Percentiles rank a stretch among this genome's conserved stretches.
These are phyloP conservation scores for Pachyseris speciosa DNA, from an alignment of 64 coral and sea anemone species.

Conservation along the genomic window DNA sequence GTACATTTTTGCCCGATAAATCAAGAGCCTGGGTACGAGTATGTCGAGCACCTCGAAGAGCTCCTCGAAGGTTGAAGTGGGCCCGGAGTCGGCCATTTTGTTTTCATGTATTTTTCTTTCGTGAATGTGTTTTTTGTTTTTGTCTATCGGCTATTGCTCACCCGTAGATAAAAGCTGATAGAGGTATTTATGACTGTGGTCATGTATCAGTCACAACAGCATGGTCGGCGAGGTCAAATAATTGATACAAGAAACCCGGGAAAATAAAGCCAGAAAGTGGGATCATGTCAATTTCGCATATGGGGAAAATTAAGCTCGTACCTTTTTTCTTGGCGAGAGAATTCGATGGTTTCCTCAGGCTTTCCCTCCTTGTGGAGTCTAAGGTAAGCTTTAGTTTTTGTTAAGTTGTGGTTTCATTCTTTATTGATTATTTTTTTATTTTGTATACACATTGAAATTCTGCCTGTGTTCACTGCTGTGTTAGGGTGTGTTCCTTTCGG, in stretches of 20 bases:
- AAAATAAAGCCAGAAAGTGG: not conserved
- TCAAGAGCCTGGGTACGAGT: too few relatives aligned
- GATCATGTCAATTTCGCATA: not conserved
- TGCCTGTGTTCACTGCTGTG: too few relatives aligned
- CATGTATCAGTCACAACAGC: not conserved
- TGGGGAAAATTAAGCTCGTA: not conserved
- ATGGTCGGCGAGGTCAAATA: not conserved
- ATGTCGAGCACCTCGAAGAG: too few relatives aligned
- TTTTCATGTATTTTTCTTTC: too few relatives aligned
- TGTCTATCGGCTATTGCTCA: not conserved
- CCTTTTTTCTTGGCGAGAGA: not conserved
- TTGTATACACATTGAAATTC: not conserved
- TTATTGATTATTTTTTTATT: not conserved
- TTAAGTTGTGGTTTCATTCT: not conserved
- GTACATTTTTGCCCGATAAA: too few relatives aligned
- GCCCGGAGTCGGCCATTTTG: too few relatives aligned
- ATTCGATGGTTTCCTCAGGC: not conserved
- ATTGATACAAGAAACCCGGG: not conserved
- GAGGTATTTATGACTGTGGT: not conserved
- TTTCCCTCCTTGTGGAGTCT: not conserved
- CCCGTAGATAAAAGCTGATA: not conserved
- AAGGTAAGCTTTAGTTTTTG: not conserved
- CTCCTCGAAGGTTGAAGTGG: too few relatives aligned
- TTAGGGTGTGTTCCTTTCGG: too few relatives aligned
- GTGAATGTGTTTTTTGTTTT: too few relatives aligned